These are phyloP conservation scores for Drymonia ruficornis DNA, from an alignment of 2,888 invertebrate genomes.

Conservation along the genomic window DNA sequence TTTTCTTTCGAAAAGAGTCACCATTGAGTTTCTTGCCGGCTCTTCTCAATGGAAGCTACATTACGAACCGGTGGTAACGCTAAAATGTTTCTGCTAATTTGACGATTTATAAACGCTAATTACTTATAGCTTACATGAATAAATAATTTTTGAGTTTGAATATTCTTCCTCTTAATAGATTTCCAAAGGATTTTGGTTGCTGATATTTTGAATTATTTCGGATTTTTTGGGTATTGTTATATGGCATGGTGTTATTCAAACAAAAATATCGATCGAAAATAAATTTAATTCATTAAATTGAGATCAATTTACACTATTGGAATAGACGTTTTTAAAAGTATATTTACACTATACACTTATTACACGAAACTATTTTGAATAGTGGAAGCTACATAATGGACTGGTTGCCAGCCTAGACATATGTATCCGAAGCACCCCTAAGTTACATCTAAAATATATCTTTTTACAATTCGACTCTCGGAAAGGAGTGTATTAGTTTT, in stretches of 20 bases:
- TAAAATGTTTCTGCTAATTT: no score
- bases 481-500: constrained; percentile 8
- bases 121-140: no score
- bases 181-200: no score
- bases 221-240: no score
- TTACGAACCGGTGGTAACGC: no score
- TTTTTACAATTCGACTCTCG: constrained; percentile 17
- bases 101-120: no score
- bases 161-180: no score
- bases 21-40: no score
- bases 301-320: constrained; percentile 39
- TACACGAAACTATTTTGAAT: constrained; percentile 17
- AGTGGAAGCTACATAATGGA: background rate
- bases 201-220: no score
- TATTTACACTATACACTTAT: constrained; percentile 39
- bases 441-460: background rate
- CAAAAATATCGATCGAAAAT: constrained; percentile 30
- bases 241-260: background rate
- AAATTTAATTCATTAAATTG: constrained; percentile 39
- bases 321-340: constrained; percentile 23
- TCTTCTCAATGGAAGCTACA: no score
- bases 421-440: background rate
- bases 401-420: background rate
- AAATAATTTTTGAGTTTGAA: no score
- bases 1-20: no score